Evolutionary conservation across 2,797 vertebrate species (phyloP).

Genomic region (Dromococcyx pavoninus): DNA sequence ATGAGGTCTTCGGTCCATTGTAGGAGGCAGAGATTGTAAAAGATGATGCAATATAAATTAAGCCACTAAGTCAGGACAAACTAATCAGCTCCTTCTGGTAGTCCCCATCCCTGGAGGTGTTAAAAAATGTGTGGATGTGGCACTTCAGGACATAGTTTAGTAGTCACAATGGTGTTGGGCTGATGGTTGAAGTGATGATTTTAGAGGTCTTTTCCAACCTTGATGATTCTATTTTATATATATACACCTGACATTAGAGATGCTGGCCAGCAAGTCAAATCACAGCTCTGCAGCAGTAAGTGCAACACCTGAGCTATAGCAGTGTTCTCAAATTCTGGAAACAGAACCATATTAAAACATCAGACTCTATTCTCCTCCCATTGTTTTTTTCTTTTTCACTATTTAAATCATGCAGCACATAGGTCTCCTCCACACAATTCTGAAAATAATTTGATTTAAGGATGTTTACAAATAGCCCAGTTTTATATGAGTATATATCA

Average conservation of each 20-base stretch:
- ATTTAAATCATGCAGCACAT: fast-evolving
- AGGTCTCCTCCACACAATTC: background rate
- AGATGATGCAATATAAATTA: background rate
- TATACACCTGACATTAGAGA: too few species aligned
- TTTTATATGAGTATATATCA: background rate
- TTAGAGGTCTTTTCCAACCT: too few species aligned
- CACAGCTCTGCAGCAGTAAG: background rate
- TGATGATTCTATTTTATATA: too few species aligned
- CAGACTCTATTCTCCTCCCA: background rate
- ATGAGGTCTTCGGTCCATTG: background rate
- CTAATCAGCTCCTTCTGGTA: background rate
- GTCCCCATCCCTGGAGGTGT: too few species aligned
- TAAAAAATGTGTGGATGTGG: too few species aligned
- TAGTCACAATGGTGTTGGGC: too few species aligned
- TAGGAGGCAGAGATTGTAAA: background rate
- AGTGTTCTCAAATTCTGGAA: background rate
- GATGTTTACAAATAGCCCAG: background rate
- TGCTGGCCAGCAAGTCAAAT: background rate
- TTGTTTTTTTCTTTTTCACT: background rate
- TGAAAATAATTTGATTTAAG: background rate
- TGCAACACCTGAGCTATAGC: background rate
- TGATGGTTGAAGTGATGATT: too few species aligned
- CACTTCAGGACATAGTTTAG: too few species aligned
- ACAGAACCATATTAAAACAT: background rate
- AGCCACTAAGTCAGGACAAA: background rate